A percentile compares a stretch with the other conserved stretches of the same genome.
phyloP scores from a whole-genome alignment of 2,113 vertebrate species.

The Otis tarda region DNA sequence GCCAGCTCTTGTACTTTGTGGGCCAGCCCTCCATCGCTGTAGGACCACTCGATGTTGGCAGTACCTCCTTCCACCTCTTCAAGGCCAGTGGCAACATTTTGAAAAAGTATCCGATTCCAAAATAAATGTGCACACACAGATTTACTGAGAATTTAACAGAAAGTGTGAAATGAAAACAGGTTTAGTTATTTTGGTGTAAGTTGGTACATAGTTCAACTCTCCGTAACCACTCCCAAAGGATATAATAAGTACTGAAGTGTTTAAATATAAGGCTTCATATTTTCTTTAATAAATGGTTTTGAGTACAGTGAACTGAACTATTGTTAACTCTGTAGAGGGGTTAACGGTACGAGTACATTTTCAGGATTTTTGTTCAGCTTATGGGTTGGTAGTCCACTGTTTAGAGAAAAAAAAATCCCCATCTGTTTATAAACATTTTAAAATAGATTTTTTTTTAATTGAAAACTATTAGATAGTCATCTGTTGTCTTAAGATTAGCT shows the following conservation, averaged over 20 bases:
- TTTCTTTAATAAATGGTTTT: constrained; percentile 38
- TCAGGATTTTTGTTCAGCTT: background rate
- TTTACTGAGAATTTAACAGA: background rate
- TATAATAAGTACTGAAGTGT: background rate
- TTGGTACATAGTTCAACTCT: background rate
- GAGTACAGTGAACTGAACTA: background rate
- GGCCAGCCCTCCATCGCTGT: background rate
- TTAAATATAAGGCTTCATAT: constrained; percentile 1
- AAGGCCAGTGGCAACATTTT: background rate
- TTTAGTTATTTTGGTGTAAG: constrained; percentile 25
- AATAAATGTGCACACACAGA: background rate
- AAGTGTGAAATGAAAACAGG: constrained; percentile 17
- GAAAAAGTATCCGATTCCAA: background rate
- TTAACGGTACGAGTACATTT: background rate
- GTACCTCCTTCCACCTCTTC: background rate
- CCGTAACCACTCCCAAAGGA: constrained; percentile 9
- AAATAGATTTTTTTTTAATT: background rate
- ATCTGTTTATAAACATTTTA: background rate
- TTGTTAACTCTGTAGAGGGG: background rate
- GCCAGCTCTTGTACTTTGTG: background rate
- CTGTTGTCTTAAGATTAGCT: background rate
- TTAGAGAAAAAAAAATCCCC: background rate
- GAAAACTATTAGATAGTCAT: background rate
- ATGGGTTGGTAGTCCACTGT: background rate
- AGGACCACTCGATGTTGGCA: background rate